These are phyloP conservation scores for Patella pellucida DNA, from an alignment of 2,888 invertebrate genomes.

Conservation along the genomic window DNA sequence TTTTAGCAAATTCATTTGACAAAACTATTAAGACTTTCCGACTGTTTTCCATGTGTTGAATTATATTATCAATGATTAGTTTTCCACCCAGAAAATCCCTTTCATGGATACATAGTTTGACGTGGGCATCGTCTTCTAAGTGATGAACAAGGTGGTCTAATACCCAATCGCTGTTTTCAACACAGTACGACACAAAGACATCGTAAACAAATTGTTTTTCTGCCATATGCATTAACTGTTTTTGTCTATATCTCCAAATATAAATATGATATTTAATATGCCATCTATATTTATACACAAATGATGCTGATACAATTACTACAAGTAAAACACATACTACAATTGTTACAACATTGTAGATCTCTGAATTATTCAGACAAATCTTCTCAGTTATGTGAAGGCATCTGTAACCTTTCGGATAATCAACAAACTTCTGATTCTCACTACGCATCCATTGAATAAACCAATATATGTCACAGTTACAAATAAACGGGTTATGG, in stretches of 20 bases:
- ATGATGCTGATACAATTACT: background rate
- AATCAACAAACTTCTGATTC: background rate
- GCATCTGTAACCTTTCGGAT: background rate
- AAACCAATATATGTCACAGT: constrained; percentile 72
- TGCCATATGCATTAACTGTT: constrained; percentile 71
- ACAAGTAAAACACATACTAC: background rate
- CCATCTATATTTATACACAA: background rate
- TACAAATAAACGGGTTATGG: constrained; percentile 77
- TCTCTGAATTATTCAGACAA: background rate
- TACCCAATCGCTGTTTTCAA: constrained; percentile 79
- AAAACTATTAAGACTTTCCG: constrained; percentile 78
- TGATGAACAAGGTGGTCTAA: constrained; percentile 77
- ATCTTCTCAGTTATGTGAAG: background rate
- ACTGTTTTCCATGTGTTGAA: constrained; percentile 80
- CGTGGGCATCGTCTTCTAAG: constrained; percentile 74
- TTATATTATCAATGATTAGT: constrained; percentile 80
- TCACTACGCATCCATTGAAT: constrained; percentile 26
- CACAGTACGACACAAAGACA: constrained; percentile 80
- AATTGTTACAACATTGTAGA: background rate
- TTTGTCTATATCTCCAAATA: background rate
- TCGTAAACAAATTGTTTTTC: constrained; percentile 73
- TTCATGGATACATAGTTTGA: constrained; percentile 77
- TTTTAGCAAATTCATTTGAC: constrained; percentile 77
- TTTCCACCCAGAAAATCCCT: constrained; percentile 82
- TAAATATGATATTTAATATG: background rate